A percentile compares a stretch with the other conserved stretches of the same genome.
These are phyloP conservation scores for Cosmia trapezina DNA, from an alignment of 2,888 invertebrate species.

Conservation along the genomic window DNA sequence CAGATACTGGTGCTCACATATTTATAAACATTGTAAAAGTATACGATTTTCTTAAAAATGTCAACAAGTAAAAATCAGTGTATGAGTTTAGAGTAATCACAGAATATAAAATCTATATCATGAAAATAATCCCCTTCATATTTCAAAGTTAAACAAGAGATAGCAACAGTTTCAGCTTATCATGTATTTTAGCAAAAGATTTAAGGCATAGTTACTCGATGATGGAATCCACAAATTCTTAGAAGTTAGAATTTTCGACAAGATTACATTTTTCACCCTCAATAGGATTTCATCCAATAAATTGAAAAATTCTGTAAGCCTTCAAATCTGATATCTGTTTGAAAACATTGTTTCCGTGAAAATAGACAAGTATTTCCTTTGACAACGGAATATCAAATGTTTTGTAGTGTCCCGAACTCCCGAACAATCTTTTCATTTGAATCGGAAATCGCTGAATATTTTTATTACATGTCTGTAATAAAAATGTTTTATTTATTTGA, in stretches of 20 bases:
- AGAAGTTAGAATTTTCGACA: neutral
- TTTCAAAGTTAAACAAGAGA: too few relatives aligned
- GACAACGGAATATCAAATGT: slow-evolving; percentile 43
- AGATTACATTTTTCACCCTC: neutral
- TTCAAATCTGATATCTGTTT: slow-evolving; percentile 29
- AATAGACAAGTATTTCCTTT: slow-evolving; percentile 42
- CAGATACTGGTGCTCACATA: too few relatives aligned
- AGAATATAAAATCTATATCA: too few relatives aligned
- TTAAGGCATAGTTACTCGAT: neutral
- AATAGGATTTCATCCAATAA: slow-evolving; percentile 19
- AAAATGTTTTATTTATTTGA: slow-evolving; percentile 19
- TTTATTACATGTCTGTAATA: slow-evolving; percentile 12
- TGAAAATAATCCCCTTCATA: too few relatives aligned
- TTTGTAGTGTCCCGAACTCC: neutral
- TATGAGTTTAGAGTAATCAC: too few relatives aligned
- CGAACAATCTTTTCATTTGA: slow-evolving; percentile 18
- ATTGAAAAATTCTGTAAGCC: slow-evolving; percentile 33
- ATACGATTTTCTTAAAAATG: too few relatives aligned
- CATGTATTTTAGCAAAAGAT: neutral
- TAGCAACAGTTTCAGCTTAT: neutral
- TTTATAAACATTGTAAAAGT: too few relatives aligned
- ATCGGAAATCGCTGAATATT: slow-evolving; percentile 4
- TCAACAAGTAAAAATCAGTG: too few relatives aligned
- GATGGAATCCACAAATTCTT: neutral
- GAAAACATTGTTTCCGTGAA: slow-evolving; percentile 32